Base-by-base conservation (phyloP, 2,797 vertebrate genomes). In the Eutrigla gurnardus region DNA sequence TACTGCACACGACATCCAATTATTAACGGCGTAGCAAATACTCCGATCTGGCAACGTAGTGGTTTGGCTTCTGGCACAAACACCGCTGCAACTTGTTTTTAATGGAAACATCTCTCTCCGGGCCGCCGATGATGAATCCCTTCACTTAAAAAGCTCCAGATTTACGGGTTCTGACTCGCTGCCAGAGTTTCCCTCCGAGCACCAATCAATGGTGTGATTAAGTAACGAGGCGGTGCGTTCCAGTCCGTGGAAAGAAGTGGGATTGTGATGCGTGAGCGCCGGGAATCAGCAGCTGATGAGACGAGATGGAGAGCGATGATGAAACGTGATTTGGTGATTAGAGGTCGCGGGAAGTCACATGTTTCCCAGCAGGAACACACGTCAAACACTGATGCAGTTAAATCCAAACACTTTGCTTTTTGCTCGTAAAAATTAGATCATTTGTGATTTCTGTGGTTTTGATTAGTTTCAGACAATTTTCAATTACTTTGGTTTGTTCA, bases 11-110 rank as follows among this genome's bases (percentile, higher is more conserved):
- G 2, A 3, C 37, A 50, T 18, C 32, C 42, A 45, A 11, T 46
- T 32, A 58, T 63, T 42, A 14, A 75, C 35, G 49, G 43, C 18
- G 13, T 0, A 17, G n/a, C 45, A 45, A 18, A 45, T 8, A 17
- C n/a, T 49, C 9, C 1, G 6, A 42, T 35, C 32, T 61, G 55
- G 33, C 40, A n/a, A 13, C 37, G 18, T 17, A 25, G 35, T 12
- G n/a, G 61, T 57, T 55, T 55, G 61, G 46, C 68, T 65, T 33
- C 39, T 70, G 67, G 61, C 67, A 52, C 15, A 45, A 64, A 63
- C 17, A 32, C 15, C 2, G 45, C 66, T 32, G 32, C 11, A 40
- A 52, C 4, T 46, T 45, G 12, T 40, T 7, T 47, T 9, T 35
- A 50, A 58, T n/a, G 33, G 53, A 68, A 68, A 25, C 4, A 2